Evolutionary conservation across 2,888 invertebrate species (phyloP).

Genomic region (Papilio gigon): DNA sequence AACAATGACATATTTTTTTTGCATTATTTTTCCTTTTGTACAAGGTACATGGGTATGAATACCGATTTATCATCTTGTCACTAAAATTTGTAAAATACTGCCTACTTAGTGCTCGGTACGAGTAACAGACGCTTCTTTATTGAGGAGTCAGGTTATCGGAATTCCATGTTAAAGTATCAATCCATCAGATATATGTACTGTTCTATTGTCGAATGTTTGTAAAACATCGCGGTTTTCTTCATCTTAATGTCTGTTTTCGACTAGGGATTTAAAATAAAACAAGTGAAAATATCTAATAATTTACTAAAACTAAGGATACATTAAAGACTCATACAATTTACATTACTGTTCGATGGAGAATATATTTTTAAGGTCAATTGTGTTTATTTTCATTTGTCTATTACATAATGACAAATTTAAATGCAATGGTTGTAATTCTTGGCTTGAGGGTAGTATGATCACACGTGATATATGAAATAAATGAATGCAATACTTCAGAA

Average conservation of each 20-base stretch:
- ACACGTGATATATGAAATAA: background rate
- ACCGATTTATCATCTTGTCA: too few relatives aligned
- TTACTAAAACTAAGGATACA: conserved; percentile 33
- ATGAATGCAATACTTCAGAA: background rate
- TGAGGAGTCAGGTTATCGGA: too few relatives aligned
- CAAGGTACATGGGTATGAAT: too few relatives aligned
- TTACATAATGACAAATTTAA: conserved; percentile 9
- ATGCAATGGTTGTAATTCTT: conserved; percentile 2
- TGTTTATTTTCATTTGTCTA: background rate
- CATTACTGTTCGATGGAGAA: background rate
- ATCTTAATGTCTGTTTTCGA: background rate
- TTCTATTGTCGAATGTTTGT: too few relatives aligned
- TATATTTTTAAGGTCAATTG: background rate
- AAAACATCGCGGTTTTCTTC: too few relatives aligned
- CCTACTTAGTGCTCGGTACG: too few relatives aligned
- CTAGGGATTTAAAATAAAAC: conserved; percentile 3
- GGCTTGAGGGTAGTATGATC: background rate
- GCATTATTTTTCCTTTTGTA: too few relatives aligned
- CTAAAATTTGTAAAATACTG: too few relatives aligned
- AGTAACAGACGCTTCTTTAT: too few relatives aligned
- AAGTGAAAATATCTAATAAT: conserved; percentile 34
- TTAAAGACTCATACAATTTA: conserved; percentile 21
- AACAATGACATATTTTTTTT: too few relatives aligned
- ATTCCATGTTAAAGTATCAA: too few relatives aligned
- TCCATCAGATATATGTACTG: too few relatives aligned